phyloP scores from a whole-genome alignment of 35 echinoderm and acorn worm species.

The Strongylocentrotus purpuratus region DNA sequence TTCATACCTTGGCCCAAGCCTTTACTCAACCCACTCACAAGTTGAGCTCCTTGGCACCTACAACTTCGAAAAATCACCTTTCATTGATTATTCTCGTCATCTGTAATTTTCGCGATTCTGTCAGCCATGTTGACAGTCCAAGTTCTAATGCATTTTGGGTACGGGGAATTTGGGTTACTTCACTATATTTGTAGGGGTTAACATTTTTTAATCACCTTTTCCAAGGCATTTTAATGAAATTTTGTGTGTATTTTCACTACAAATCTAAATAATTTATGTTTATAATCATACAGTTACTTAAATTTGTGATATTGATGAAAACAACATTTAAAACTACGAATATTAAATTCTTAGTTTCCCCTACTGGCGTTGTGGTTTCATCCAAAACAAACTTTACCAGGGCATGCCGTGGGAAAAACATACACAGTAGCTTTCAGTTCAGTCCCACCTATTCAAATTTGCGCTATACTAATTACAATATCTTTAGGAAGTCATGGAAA shows the following conservation, averaged over 20 bases:
- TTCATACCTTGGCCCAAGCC: slow-evolving; percentile 51
- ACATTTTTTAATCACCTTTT: not conserved
- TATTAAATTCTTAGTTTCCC: not conserved
- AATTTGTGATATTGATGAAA: not conserved
- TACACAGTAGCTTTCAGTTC: too few species aligned
- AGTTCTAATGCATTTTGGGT: slow-evolving; percentile 47
- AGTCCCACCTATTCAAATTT: not conserved
- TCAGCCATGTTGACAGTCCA: slow-evolving; percentile 53
- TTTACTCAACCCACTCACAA: slow-evolving; percentile 45
- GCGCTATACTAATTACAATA: not conserved
- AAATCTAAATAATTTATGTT: too few species aligned
- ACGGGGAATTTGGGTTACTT: slow-evolving; percentile 38
- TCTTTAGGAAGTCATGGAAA: not conserved
- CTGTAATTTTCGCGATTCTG: slow-evolving; percentile 48
- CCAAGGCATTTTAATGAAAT: not conserved
- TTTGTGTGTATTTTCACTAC: too few species aligned
- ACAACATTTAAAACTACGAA: not conserved
- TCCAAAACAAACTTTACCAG: slow-evolving; percentile 34
- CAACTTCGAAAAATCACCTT: not conserved
- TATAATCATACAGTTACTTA: too few species aligned
- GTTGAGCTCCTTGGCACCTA: slow-evolving; percentile 52
- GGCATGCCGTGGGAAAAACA: slow-evolving; percentile 24
- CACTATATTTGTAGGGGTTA: not conserved
- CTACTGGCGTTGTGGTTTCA: not conserved
- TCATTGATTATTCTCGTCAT: slow-evolving; percentile 56